Percentiles rank a stretch among this genome's conserved stretches.
These are phyloP conservation scores for Dasypus novemcinctus DNA, from an alignment of 2,113 vertebrate species.

Conservation along the genomic window DNA sequence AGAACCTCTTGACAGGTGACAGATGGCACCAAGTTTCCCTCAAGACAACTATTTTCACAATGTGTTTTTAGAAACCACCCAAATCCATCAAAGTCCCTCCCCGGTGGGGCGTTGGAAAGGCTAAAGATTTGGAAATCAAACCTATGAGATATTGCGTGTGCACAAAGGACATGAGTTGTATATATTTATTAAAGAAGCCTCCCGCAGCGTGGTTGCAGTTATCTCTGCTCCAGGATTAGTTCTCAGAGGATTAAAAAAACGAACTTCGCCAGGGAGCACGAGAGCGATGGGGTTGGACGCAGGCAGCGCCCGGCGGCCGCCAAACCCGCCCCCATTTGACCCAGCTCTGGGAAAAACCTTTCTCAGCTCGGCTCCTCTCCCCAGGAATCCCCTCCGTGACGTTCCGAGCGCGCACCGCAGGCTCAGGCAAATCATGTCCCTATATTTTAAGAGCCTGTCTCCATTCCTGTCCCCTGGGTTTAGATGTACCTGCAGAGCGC, in stretches of 20 bases:
- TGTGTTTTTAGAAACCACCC: background rate
- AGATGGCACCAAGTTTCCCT: background rate
- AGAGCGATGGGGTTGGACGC: accelerated
- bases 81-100: background rate
- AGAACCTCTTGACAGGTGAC: background rate
- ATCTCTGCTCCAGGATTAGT: background rate
- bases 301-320: accelerated
- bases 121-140: background rate
- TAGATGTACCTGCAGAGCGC: background rate
- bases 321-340: background rate
- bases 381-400: accelerated
- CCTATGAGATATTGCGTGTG: background rate
- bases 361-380: accelerated
- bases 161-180: background rate
- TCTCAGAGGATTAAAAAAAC: background rate
- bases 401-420: background rate
- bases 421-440: background rate
- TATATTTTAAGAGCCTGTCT: background rate
- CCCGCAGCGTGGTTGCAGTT: background rate
- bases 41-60: background rate
- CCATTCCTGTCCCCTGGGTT: background rate
- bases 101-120: background rate
- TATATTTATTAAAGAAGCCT: slow-evolving; percentile 28
- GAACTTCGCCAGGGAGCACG: background rate
- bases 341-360: too few relatives aligned